Evolutionary conservation across 2,113 vertebrate species (phyloP).

Genomic region (Vimba vimba): DNA sequence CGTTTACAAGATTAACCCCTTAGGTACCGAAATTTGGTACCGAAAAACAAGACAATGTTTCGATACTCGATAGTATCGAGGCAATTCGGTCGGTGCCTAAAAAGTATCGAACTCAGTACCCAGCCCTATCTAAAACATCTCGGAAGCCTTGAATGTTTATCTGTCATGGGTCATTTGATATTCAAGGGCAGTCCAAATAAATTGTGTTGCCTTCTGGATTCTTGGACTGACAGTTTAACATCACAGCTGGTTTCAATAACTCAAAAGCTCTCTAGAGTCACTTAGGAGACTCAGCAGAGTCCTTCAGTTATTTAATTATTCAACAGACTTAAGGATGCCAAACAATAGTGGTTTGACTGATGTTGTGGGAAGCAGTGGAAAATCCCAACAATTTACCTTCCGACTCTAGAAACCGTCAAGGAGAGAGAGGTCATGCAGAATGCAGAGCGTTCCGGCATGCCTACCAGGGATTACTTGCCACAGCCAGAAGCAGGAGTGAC

Average conservation of each 20-base stretch:
- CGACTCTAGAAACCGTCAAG: constrained; percentile 72
- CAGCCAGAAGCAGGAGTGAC: constrained; percentile 60
- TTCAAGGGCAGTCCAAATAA: background rate
- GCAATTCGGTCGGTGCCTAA: too few relatives aligned
- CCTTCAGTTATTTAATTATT: background rate
- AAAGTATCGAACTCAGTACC: too few relatives aligned
- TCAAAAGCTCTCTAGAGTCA: background rate
- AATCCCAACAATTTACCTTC: background rate
- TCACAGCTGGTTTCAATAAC: background rate
- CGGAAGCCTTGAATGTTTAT: background rate
- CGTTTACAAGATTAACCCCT: too few relatives aligned
- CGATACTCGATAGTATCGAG: too few relatives aligned
- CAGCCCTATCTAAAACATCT: background rate
- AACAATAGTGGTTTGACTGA: background rate
- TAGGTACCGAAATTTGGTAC: too few relatives aligned
- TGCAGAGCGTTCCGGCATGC: constrained; percentile 76
- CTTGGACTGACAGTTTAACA: background rate
- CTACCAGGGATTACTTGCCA: constrained; percentile 54
- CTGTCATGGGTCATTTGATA: background rate
- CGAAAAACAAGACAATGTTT: too few relatives aligned
- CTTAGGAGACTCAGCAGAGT: background rate
- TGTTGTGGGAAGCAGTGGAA: background rate
- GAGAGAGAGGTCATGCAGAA: constrained; percentile 75
- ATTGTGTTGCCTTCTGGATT: background rate
- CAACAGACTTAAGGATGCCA: background rate